Percentiles rank a stretch among this genome's conserved stretches.
These are phyloP conservation scores for Siniperca undulata DNA, from an alignment of 2,797 vertebrate species.

Conservation along the genomic window DNA sequence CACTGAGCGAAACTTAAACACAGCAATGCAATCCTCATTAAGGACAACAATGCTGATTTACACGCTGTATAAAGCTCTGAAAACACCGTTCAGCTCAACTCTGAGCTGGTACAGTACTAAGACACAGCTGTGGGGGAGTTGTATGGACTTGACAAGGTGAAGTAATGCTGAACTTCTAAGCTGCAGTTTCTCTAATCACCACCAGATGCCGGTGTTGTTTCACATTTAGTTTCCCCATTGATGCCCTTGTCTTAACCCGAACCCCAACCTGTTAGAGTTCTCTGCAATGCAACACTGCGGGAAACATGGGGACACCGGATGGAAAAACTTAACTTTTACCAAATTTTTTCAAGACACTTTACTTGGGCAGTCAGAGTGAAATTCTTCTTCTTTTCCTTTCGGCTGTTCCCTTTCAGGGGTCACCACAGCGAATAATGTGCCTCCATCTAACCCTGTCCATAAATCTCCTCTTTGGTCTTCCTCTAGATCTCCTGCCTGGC, in stretches of 20 bases:
- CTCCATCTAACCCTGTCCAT: too few species aligned
- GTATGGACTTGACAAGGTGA: neutral
- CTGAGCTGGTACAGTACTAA: neutral
- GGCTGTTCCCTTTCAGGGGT: too few species aligned
- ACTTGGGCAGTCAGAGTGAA: too few species aligned
- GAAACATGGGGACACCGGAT: neutral
- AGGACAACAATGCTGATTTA: too few species aligned
- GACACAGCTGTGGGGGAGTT: neutral
- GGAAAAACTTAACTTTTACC: too few species aligned
- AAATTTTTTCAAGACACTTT: too few species aligned
- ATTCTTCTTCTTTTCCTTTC: too few species aligned
- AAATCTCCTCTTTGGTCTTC: too few species aligned
- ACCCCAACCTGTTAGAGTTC: neutral
- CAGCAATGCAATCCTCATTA: too few species aligned
- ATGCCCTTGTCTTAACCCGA: neutral
- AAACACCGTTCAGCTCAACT: neutral
- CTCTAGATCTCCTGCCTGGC: too few species aligned
- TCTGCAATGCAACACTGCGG: too few species aligned
- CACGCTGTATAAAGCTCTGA: neutral
- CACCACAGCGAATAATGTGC: too few species aligned
- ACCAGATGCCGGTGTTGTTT: neutral
- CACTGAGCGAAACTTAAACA: neutral
- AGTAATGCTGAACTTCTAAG: neutral
- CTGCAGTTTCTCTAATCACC: neutral
- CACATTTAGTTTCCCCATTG: neutral